Evolutionary conservation across 2,113 vertebrate species (phyloP).

Genomic region (Mohoua ochrocephala): DNA sequence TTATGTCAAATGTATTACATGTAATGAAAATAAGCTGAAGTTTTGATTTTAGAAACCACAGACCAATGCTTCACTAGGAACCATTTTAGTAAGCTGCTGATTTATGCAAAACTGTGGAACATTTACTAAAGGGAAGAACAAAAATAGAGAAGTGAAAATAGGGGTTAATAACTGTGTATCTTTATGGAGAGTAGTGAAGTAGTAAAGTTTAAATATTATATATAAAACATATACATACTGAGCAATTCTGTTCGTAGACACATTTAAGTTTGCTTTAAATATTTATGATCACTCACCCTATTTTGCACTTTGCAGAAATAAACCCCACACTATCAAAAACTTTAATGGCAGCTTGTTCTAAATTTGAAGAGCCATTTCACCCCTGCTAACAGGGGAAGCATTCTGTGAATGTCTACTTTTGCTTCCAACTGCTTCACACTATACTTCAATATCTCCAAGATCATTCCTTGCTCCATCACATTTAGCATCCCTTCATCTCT

Average conservation of each 20-base stretch:
- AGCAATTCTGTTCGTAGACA: neutral
- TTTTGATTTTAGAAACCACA: neutral
- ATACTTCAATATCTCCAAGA: neutral
- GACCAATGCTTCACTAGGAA: neutral
- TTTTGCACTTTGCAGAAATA: conserved; percentile 6
- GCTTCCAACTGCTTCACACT: neutral
- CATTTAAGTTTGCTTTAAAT: neutral
- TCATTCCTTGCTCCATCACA: neutral
- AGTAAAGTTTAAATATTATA: neutral
- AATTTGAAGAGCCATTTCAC: neutral
- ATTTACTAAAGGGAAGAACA: neutral
- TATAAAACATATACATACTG: neutral
- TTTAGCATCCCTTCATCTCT: neutral
- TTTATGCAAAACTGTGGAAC: neutral
- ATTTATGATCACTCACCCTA: neutral
- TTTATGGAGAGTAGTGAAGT: neutral
- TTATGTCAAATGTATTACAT: neutral
- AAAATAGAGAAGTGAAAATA: neutral
- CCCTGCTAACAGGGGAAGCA: neutral
- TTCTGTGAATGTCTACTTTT: neutral
- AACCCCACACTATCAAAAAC: neutral
- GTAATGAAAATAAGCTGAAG: neutral
- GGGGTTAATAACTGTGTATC: neutral
- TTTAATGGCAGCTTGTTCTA: neutral
- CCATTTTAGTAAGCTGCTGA: neutral